Percentiles rank a stretch among this genome's conserved stretches.
Conservation (phyloP, 1,140 invertebrate species). For the Cherax quadricarinatus region DNA sequence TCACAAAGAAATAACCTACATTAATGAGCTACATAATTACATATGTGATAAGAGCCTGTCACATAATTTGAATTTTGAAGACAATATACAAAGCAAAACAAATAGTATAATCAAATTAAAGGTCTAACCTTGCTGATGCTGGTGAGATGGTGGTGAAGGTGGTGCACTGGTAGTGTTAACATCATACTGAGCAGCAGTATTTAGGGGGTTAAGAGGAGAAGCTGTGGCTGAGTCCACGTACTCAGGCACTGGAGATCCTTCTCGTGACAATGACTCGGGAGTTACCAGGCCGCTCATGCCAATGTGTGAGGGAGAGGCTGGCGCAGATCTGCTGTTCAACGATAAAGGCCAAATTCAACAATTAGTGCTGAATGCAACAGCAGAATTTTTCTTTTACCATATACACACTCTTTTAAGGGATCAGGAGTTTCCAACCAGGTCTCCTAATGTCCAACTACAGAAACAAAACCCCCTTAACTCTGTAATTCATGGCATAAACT, state of each 20-base stretch:
- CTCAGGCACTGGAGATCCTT: slow-evolving; percentile 85
- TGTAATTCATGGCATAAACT: too few relatives aligned
- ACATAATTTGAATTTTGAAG: too few relatives aligned
- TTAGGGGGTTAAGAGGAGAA: slow-evolving; percentile 64
- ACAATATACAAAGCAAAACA: too few relatives aligned
- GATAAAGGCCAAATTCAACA: slow-evolving; percentile 65
- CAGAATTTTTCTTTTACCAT: too few relatives aligned
- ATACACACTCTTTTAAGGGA: too few relatives aligned
- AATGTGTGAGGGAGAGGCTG: slow-evolving; percentile 94
- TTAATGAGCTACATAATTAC: too few relatives aligned
- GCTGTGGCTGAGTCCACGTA: slow-evolving; percentile 64
- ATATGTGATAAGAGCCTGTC: too few relatives aligned
- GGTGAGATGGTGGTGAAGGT: slow-evolving; percentile 64
- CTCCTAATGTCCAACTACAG: too few relatives aligned
- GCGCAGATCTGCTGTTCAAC: slow-evolving; percentile 85
- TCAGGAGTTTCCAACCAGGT: too few relatives aligned
- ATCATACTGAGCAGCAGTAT: slow-evolving; percentile 69
- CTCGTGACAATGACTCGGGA: slow-evolving; percentile 90
- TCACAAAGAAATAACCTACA: too few relatives aligned
- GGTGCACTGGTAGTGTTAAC: slow-evolving; percentile 62
- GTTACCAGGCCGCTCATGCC: slow-evolving; percentile 86
- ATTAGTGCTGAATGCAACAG: slow-evolving; percentile 3
- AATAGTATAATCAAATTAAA: too few relatives aligned
- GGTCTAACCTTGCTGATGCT: slow-evolving; percentile 55
- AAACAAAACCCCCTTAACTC: too few relatives aligned